These are phyloP conservation scores for Diarsia dahlii DNA, from an alignment of 2,888 invertebrate genomes.

Conservation along the genomic window DNA sequence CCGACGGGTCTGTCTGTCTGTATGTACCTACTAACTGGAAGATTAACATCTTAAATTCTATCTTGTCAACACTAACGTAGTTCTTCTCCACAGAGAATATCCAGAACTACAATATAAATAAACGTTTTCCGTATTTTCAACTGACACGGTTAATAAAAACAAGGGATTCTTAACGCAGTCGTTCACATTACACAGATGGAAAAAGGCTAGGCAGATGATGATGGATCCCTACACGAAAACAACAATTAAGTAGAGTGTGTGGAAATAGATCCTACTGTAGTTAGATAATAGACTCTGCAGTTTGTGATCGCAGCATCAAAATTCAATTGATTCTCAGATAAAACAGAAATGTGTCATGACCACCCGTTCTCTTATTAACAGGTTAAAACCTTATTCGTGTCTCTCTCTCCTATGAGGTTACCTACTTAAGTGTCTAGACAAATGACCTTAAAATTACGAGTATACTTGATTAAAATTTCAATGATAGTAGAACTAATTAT, in stretches of 20 bases:
- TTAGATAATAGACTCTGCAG: background rate
- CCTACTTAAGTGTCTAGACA: background rate
- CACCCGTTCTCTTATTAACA: background rate
- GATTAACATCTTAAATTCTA: constrained; percentile 10
- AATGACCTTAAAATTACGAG: constrained; percentile 6
- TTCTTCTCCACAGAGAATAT: background rate
- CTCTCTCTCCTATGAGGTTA: background rate
- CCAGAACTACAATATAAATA: constrained; percentile 1
- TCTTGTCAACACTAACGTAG: background rate
- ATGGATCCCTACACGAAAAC: background rate
- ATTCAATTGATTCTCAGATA: background rate
- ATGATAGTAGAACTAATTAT: constrained; percentile 3
- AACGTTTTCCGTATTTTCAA: background rate
- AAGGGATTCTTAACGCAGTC: background rate
- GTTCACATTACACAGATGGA: background rate
- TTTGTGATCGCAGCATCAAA: background rate
- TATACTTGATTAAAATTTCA: background rate
- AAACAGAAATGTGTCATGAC: background rate
- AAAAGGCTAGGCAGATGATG: background rate
- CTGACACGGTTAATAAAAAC: background rate
- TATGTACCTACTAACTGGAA: background rate
- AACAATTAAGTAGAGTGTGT: background rate
- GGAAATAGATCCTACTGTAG: background rate
- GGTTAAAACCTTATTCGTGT: background rate
- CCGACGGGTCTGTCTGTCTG: background rate